phyloP scores from a whole-genome alignment of 2,797 vertebrate genomes.

The Rhabdophis nuchalis region DNA sequence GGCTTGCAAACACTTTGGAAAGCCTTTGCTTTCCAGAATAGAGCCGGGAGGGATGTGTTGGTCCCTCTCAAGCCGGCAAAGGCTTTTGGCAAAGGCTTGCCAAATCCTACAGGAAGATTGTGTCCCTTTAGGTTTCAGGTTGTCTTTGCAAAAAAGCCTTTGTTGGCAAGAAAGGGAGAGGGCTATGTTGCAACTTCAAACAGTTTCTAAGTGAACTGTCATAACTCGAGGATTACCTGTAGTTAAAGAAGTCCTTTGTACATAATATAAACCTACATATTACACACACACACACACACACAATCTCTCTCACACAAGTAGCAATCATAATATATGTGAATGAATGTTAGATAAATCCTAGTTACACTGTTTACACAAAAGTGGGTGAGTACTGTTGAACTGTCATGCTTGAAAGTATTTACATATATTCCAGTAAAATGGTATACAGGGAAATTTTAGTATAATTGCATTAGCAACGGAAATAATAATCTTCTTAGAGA shows the following conservation, averaged over 20 bases:
- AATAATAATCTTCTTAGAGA: neutral
- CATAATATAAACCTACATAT: neutral
- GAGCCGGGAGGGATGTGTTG: no score
- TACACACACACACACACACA: neutral
- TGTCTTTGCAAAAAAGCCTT: no score
- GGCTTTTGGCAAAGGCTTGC: no score
- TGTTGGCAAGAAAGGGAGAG: no score
- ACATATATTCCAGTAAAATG: neutral
- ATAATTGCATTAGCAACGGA: neutral
- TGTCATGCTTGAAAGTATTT: neutral
- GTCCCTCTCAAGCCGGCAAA: no score
- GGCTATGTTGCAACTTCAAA: no score
- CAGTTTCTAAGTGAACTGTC: no score
- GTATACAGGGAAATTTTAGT: neutral
- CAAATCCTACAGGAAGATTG: no score
- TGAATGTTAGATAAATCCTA: neutral
- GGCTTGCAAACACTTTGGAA: neutral
- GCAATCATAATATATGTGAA: neutral
- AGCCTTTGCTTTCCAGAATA: no score
- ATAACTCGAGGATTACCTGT: no score
- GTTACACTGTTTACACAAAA: neutral
- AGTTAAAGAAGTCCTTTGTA: neutral
- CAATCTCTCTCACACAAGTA: neutral
- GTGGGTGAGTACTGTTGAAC: neutral
- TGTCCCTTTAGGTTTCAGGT: no score